Evolutionary conservation across 53 echinoderm and acorn worm species (phyloP), one percentile per base, ranked within the genome.

Genomic region (Astropecten irregularis): DNA sequence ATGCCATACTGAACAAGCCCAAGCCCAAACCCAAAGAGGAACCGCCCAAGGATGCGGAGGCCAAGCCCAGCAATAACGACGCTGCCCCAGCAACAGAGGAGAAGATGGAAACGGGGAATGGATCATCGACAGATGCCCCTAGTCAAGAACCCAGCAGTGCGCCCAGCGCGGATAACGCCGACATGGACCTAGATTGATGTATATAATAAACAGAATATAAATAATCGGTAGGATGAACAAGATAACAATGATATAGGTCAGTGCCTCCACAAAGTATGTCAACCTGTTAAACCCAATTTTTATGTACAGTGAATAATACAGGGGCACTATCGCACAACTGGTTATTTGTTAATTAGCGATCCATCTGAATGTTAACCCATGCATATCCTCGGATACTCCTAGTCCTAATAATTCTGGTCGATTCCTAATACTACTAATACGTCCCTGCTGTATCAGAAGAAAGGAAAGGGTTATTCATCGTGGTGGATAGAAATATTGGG

Each of bases 1-100:
- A 96, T 25, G 88, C 91, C 21, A 93, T 96, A 16, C 47, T 91
- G 16, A 96, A 84, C 47, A 96, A 91, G 32, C 87, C 96, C 52
- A 96, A 96, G 60, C 96, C 96, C 22, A 95, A 92, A 81, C 95
- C 95, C 9, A 95, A 95, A 73, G 96, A 89, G 61, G 96, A 96
- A 67, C 96, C 96, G 2, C 96, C 96, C 8, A 96, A 96, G 68
- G 93, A 93, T 1, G 81, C 55, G 13, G 88, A 85, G 21, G 44
- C 81, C 18, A 86, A 85, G 62, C 65, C 58, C 3, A 84, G 48
- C 34, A 71, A 84, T 22, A 65, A 61, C 9, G 87, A 14, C 10
- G 49, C 46, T 1, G 68, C 77, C 3, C 22, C 48, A 19, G 26
- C 28, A 42, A 40, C 76, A 23, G 56, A 89, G 36, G 92, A 95